Evolutionary conservation across 2,888 invertebrate species (phyloP).

Genomic region (Sturmia bella): DNA sequence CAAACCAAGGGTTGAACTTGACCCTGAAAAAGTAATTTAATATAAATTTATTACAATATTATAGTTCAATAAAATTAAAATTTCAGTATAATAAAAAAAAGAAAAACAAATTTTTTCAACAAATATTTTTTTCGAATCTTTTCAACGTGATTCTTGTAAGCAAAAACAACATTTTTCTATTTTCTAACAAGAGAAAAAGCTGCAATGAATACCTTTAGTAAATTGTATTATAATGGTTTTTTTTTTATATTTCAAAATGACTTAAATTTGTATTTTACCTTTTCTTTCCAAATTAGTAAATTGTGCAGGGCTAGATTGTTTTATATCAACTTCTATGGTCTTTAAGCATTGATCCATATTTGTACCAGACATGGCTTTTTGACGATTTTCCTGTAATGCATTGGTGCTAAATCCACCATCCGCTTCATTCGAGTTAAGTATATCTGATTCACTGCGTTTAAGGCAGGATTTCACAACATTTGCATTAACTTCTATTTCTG

Average conservation of each 20-base stretch:
- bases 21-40: too few relatives aligned
- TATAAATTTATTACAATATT: too few relatives aligned
- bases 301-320: constrained; percentile 43
- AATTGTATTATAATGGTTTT: too few relatives aligned
- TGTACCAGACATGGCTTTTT: constrained; percentile 71
- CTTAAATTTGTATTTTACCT: too few relatives aligned
- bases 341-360: constrained; percentile 71
- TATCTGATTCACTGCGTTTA: constrained; percentile 75
- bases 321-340: constrained; percentile 29
- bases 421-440: constrained; percentile 77
- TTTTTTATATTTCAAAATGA: too few relatives aligned
- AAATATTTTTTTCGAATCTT: too few relatives aligned
- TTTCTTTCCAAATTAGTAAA: constrained; percentile 2
- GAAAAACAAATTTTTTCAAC: too few relatives aligned
- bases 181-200: too few relatives aligned
- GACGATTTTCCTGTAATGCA: constrained; percentile 74
- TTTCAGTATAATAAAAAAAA: too few relatives aligned
- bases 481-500: constrained; percentile 40
- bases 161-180: not conserved
- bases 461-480: constrained; percentile 55
- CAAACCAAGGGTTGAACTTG: too few relatives aligned
- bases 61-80: too few relatives aligned
- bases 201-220: constrained; percentile 32
- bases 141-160: too few relatives aligned
- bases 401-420: constrained; percentile 50